Evolutionary conservation across 2,888 invertebrate species (phyloP).

Genomic region (Hydrotaea cyrtoneurina): DNA sequence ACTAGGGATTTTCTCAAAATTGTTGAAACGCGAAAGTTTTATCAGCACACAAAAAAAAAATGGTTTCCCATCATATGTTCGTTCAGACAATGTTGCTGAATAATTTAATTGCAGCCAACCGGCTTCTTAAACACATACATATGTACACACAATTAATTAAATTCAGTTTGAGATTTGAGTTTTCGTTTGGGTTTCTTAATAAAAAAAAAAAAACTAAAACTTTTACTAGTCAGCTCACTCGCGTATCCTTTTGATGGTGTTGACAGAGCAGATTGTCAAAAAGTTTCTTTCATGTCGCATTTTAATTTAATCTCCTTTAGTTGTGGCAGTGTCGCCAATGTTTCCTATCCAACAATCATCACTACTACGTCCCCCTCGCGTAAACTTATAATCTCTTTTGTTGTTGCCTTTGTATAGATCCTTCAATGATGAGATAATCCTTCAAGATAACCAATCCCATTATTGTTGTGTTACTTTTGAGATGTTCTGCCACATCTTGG

Average conservation of each 20-base stretch:
- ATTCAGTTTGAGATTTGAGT: background rate
- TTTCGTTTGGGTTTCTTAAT: background rate
- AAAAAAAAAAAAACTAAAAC: background rate
- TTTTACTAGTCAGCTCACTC: background rate
- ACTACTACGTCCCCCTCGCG: background rate
- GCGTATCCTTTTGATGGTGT: background rate
- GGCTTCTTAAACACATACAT: no score
- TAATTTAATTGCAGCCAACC: background rate
- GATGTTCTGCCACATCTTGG: background rate
- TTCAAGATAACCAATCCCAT: background rate
- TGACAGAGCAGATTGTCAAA: background rate
- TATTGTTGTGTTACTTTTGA: background rate
- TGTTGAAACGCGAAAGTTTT: background rate
- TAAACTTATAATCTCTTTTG: constrained; percentile 1
- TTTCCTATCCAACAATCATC: background rate
- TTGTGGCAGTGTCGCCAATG: background rate
- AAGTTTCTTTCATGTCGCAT: background rate
- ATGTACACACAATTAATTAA: background rate
- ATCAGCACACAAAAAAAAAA: background rate
- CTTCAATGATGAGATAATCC: constrained; percentile 23
- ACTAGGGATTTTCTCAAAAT: background rate
- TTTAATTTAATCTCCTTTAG: background rate
- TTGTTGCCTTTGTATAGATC: background rate
- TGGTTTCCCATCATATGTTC: background rate
- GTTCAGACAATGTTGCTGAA: background rate